Conservation (phyloP, 1,140 invertebrate genomes). For the Pseudomyrmex dendroicus region DNA sequence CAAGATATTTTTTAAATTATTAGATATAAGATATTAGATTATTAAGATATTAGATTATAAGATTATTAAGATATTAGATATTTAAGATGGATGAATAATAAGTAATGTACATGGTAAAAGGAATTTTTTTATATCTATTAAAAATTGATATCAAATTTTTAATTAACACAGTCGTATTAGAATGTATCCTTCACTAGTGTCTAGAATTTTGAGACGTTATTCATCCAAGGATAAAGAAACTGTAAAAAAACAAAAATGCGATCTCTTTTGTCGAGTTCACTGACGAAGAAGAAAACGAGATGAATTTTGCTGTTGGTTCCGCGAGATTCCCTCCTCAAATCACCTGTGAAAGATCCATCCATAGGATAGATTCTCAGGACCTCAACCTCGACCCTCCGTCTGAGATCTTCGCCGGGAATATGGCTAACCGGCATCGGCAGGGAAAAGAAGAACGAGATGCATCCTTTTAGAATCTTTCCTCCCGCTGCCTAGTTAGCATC, state of each 20-base stretch:
- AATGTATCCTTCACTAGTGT: too few relatives aligned
- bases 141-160: too few relatives aligned
- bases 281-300: slow-evolving; percentile 5
- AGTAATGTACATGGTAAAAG: too few relatives aligned
- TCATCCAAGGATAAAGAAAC: slow-evolving; percentile 19
- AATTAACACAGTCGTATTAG: too few relatives aligned
- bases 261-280: slow-evolving; percentile 17
- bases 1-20: not conserved
- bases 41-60: too few relatives aligned
- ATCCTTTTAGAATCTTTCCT: slow-evolving; percentile 56
- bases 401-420: slow-evolving; percentile 29
- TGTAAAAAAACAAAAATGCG: not conserved
- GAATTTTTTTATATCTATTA: too few relatives aligned
- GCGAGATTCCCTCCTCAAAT: slow-evolving; percentile 44
- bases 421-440: slow-evolving; percentile 57
- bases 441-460: slow-evolving; percentile 59
- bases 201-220: slow-evolving; percentile 13
- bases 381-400: slow-evolving; percentile 48
- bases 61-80: too few relatives aligned
- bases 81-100: not conserved
- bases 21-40: too few relatives aligned
- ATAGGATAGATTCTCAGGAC: slow-evolving; percentile 65
- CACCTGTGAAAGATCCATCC: slow-evolving; percentile 8
- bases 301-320: slow-evolving; percentile 15
- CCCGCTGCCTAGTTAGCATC: slow-evolving; percentile 56